These are phyloP conservation scores for Enteromius thamalakanensis DNA, from an alignment of 2,797 vertebrate species.

Conservation along the genomic window DNA sequence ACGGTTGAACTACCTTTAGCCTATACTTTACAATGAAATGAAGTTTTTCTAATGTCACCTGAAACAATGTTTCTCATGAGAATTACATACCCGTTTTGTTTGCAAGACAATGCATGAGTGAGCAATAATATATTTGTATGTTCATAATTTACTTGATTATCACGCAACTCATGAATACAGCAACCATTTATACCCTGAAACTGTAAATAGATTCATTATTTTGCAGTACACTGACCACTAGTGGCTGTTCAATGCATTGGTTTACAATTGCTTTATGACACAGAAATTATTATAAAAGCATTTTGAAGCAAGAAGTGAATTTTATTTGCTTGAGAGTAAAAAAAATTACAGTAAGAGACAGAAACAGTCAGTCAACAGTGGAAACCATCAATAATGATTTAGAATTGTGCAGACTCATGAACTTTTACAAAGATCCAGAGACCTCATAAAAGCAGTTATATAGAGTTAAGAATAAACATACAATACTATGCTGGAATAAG, in stretches of 20 bases:
- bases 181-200: neutral
- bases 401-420: neutral
- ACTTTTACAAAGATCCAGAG: neutral
- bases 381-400: neutral
- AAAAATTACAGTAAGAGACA: neutral
- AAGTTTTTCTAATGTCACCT: neutral
- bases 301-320: conserved; percentile 21
- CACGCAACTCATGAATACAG: neutral
- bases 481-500: conserved; percentile 25
- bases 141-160: neutral
- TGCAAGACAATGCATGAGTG: neutral
- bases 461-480: neutral
- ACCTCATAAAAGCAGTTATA: neutral
- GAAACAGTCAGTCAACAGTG: neutral
- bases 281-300: neutral
- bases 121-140: neutral
- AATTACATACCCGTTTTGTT: neutral
- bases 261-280: conserved; percentile 33
- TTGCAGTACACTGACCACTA: conserved; percentile 57
- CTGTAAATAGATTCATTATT: neutral
- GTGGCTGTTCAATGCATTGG: conserved; percentile 25
- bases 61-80: neutral
- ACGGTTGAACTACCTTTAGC: too few species aligned
- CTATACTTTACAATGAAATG: neutral
- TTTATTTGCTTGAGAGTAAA: conserved; percentile 62